A percentile compares a stretch with the other conserved stretches of the same genome.
These are phyloP conservation scores for Endotricha flammealis DNA, from an alignment of 2,888 invertebrate genomes.

Conservation along the genomic window DNA sequence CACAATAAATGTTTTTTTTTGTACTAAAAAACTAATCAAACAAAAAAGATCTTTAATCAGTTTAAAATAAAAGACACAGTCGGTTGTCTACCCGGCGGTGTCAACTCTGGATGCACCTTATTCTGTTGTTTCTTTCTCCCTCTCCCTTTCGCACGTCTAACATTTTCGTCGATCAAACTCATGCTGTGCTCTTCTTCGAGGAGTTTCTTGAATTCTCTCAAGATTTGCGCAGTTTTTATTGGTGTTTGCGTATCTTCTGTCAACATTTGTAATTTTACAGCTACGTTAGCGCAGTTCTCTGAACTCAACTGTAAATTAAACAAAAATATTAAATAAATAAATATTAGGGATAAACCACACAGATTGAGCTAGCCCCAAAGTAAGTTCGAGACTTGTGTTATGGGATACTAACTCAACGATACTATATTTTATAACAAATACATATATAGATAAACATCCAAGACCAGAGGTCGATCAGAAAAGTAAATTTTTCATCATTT, in stretches of 20 bases:
- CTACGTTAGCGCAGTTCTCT: conserved; percentile 48
- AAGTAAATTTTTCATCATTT: no score
- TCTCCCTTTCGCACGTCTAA: conserved; percentile 33
- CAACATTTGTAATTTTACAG: conserved; percentile 48
- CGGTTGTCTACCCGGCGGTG: conserved; percentile 32
- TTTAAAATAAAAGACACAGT: conserved; percentile 44
- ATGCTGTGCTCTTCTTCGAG: conserved; percentile 46
- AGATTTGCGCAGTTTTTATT: conserved; percentile 28
- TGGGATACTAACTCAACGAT: no score
- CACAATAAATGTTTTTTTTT: no score
- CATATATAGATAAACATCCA: no score
- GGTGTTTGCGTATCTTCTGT: conserved; percentile 28
- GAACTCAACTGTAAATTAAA: conserved; percentile 40
- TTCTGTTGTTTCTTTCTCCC: conserved; percentile 24
- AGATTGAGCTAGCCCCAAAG: no score
- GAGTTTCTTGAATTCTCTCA: conserved; percentile 33
- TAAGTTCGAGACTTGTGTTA: no score
- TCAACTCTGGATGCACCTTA: conserved; percentile 40
- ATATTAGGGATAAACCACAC: no score
- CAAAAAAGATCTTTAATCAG: conserved; percentile 10
- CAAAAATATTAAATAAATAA: no score
- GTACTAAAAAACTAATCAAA: no score
- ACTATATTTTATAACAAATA: no score
- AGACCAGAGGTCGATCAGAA: no score
- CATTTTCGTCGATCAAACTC: conserved; percentile 33